Conservation (phyloP, 2,888 invertebrate species). For the Eumacrocentrus americanus region DNA sequence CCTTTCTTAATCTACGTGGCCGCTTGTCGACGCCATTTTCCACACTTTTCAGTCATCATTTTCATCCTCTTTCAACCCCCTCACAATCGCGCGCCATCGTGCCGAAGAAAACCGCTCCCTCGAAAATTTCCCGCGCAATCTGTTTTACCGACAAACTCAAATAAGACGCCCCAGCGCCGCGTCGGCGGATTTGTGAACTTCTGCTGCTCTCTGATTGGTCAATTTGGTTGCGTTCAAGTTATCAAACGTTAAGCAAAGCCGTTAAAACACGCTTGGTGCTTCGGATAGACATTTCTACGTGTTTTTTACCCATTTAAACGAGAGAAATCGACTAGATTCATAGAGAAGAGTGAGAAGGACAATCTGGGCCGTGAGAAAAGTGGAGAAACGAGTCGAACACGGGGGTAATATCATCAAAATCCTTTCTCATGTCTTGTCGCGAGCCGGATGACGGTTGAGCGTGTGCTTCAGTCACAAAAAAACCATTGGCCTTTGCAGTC, state of each 20-base stretch:
- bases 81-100: neutral
- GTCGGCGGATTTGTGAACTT: neutral
- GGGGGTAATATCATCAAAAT: neutral
- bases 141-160: slow-evolving; percentile 18
- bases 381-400: neutral
- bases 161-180: slow-evolving; percentile 22
- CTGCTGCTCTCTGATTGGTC: slow-evolving; percentile 33
- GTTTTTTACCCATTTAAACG: neutral
- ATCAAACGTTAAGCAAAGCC: slow-evolving; percentile 39
- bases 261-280: slow-evolving; percentile 30
- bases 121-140: slow-evolving; percentile 7
- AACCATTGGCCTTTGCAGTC: neutral
- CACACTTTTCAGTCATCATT: slow-evolving; percentile 26
- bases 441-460: slow-evolving; percentile 1
- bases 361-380: neutral
- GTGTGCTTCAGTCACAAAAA: neutral
- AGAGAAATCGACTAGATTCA: slow-evolving; percentile 16
- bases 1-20: neutral
- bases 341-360: neutral
- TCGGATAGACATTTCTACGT: neutral
- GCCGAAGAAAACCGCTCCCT: neutral
- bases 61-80: neutral
- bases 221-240: slow-evolving; percentile 38
- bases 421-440: neutral
- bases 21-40: neutral